phyloP scores from a whole-genome alignment of 1,140 invertebrate species.

The Charaxes varanes region DNA sequence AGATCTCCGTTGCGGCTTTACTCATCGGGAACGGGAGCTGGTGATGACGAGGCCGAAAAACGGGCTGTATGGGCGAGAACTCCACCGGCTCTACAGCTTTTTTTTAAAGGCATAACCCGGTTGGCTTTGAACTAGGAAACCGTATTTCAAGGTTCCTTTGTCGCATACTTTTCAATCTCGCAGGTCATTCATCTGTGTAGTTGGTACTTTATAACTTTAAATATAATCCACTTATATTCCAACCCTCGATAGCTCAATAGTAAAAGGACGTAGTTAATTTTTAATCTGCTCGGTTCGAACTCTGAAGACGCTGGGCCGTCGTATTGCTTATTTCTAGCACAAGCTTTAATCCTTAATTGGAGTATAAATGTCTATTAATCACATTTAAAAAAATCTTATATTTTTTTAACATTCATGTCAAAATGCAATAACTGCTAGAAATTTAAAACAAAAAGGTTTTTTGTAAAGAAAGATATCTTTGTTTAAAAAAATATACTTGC shows the following conservation, averaged over 20 bases:
- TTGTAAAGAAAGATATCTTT: too few species aligned
- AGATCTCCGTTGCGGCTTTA: conserved; percentile 67
- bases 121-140: conserved; percentile 25
- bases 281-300: too few species aligned
- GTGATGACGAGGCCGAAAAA: conserved; percentile 63
- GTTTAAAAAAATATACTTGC: too few species aligned
- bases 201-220: not conserved
- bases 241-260: not conserved
- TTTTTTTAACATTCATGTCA: too few species aligned
- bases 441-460: too few species aligned
- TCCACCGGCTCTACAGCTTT: conserved; percentile 48
- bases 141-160: conserved; percentile 16
- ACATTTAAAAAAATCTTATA: too few species aligned
- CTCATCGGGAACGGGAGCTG: conserved; percentile 35
- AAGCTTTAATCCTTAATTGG: too few species aligned
- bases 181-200: conserved; percentile 13
- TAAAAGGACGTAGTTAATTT: not conserved
- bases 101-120: not conserved
- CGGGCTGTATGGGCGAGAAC: conserved; percentile 63
- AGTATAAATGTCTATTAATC: too few species aligned
- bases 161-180: conserved; percentile 11
- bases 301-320: too few species aligned
- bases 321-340: too few species aligned
- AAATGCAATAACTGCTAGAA: too few species aligned
- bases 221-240: not conserved